Evolutionary conservation across 2,113 vertebrate genomes (phyloP).

Genomic region (Actinemys pallida): DNA sequence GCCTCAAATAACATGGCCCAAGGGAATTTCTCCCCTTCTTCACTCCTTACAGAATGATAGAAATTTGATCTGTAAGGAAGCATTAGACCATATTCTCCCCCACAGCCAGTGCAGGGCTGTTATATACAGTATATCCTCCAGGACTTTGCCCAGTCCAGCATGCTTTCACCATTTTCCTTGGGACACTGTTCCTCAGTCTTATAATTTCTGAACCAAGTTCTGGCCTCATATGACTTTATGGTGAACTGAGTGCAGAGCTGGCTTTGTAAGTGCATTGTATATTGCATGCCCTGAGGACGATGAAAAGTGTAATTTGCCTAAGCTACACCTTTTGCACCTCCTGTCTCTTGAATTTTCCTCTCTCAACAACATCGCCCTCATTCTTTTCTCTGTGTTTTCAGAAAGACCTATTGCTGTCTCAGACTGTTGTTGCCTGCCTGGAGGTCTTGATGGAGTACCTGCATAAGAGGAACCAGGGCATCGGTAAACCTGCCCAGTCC

Average conservation of each 20-base stretch:
- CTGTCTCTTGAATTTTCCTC: neutral
- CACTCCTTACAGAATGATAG: neutral
- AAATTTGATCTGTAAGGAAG: neutral
- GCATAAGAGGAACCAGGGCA: conserved; percentile 77
- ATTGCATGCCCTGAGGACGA: neutral
- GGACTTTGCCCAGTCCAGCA: neutral
- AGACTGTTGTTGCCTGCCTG: conserved; percentile 86
- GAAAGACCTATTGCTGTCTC: conserved; percentile 89
- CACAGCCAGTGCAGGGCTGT: neutral
- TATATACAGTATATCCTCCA: neutral
- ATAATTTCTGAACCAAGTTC: neutral
- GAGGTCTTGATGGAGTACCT: conserved; percentile 89
- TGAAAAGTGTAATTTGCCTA: conserved; percentile 57
- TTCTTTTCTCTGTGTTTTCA: conserved; percentile 64
- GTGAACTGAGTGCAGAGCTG: neutral
- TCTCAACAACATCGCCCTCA: neutral
- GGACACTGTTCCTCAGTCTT: neutral
- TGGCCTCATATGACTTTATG: neutral
- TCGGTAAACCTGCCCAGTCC: conserved; percentile 80
- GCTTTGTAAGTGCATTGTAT: neutral
- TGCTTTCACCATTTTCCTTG: conserved; percentile 9
- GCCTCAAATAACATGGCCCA: neutral
- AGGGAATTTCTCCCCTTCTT: neutral
- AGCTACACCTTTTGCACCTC: conserved; percentile 41
- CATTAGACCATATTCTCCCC: neutral